These are phyloP conservation scores for Phataginus tetradactyla DNA, from an alignment of 2,797 vertebrate species.

Conservation along the genomic window DNA sequence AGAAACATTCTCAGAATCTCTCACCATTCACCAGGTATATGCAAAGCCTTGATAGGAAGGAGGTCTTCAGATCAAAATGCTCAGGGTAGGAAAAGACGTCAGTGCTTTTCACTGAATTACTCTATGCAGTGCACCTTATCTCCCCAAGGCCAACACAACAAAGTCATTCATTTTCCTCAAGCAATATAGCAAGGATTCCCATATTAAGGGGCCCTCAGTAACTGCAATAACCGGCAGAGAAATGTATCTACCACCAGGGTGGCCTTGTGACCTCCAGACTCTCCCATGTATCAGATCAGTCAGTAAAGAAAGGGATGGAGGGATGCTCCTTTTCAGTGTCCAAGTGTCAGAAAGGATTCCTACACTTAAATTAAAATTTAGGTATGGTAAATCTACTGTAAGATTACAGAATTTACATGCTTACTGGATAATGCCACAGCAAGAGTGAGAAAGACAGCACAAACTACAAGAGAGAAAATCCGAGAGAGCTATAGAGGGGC, in stretches of 20 bases:
- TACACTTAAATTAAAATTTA: background rate
- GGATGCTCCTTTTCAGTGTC: background rate
- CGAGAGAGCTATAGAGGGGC: background rate
- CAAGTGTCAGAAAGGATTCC: background rate
- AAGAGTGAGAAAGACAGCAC: background rate
- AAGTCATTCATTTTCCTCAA: background rate
- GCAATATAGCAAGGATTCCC: background rate
- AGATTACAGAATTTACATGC: background rate
- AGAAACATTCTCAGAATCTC: background rate
- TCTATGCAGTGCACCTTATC: rapidly evolving
- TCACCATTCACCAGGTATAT: background rate
- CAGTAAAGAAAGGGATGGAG: background rate
- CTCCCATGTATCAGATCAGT: background rate
- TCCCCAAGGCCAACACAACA: background rate
- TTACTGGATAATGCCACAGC: background rate
- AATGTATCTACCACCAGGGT: background rate
- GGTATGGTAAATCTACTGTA: background rate
- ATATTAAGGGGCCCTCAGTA: background rate
- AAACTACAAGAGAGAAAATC: background rate
- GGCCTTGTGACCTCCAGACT: background rate
- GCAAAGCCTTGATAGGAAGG: rapidly evolving
- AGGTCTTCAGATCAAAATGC: background rate
- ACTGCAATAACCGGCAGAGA: background rate
- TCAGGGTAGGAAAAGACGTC: background rate
- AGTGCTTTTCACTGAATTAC: background rate